Evolutionary conservation across 2,888 invertebrate genomes (phyloP).

Genomic region (Nomada fucata): DNA sequence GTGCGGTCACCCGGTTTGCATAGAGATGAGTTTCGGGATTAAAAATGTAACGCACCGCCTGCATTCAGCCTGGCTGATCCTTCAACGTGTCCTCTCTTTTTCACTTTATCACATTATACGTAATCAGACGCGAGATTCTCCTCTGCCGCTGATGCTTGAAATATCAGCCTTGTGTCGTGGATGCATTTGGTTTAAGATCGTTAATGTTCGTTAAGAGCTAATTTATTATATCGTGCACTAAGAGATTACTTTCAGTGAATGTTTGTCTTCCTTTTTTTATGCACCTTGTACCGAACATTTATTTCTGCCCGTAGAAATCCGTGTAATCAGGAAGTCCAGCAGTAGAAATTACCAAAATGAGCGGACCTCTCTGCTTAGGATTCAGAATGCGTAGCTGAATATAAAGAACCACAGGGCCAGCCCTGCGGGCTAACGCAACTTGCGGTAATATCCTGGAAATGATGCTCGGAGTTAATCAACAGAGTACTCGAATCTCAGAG

Average conservation of each 20-base stretch:
- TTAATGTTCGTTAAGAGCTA: too few relatives aligned
- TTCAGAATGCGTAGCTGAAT: background rate
- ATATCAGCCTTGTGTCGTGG: background rate
- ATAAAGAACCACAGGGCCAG: background rate
- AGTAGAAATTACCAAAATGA: background rate
- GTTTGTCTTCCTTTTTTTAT: too few relatives aligned
- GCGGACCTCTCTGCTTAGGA: background rate
- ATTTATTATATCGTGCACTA: too few relatives aligned
- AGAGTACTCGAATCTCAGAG: constrained; percentile 4
- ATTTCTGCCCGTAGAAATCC: too few relatives aligned
- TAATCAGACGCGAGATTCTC: background rate
- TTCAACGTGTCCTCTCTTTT: constrained; percentile 3
- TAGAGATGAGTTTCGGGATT: constrained; percentile 72
- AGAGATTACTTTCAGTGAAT: too few relatives aligned
- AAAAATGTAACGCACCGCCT: constrained; percentile 58
- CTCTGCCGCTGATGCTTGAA: background rate
- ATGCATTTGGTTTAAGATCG: too few relatives aligned
- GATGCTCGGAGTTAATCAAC: constrained; percentile 52
- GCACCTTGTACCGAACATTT: too few relatives aligned
- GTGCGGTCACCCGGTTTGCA: constrained; percentile 67
- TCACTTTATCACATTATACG: constrained; percentile 13
- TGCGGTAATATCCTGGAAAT: constrained; percentile 3
- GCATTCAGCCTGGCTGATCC: constrained; percentile 3
- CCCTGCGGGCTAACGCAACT: background rate
- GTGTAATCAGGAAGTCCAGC: background rate